These are phyloP conservation scores for Caenorhabditis japonica DNA, from an alignment of 2,888 invertebrate species.

Conservation along the genomic window DNA sequence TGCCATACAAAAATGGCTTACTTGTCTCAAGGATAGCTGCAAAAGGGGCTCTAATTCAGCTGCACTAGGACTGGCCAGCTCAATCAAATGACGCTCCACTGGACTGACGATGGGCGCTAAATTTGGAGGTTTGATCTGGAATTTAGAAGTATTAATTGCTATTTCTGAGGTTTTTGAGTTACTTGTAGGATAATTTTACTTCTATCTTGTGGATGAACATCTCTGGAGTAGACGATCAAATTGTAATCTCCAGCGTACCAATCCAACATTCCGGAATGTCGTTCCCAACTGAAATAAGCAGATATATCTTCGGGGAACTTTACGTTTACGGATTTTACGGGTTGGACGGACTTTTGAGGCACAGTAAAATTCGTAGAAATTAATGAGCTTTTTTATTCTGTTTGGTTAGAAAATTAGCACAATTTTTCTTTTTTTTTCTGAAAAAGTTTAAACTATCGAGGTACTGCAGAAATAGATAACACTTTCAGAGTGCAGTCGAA, in stretches of 20 bases:
- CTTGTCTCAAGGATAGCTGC: conserved; percentile 56
- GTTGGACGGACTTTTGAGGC: too few species aligned
- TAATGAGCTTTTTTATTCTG: too few species aligned
- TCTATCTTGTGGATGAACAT: conserved; percentile 61
- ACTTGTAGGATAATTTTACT: conserved; percentile 60
- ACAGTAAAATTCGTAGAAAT: too few species aligned
- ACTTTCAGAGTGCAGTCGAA: too few species aligned
- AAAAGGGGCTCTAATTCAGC: conserved; percentile 59
- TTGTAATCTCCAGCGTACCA: conserved; percentile 60
- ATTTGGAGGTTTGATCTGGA: conserved; percentile 58
- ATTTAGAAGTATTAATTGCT: not conserved
- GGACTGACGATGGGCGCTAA: conserved; percentile 42
- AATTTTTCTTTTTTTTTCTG: too few species aligned
- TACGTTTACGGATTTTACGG: too few species aligned
- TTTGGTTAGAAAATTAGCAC: too few species aligned
- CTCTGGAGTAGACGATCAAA: conserved; percentile 59
- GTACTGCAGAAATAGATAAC: too few species aligned
- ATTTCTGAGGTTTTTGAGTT: not conserved
- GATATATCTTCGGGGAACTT: conserved; percentile 7
- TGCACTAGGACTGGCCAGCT: conserved; percentile 46
- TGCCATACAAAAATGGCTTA: too few species aligned
- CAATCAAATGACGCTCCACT: conserved; percentile 38
- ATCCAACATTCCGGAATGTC: conserved; percentile 66
- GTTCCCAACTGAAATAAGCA: conserved; percentile 64
- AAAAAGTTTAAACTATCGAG: too few species aligned